A percentile compares a stretch with the other conserved stretches of the same genome.
Conservation (phyloP, 1,140 invertebrate species). For the Atta texana region DNA sequence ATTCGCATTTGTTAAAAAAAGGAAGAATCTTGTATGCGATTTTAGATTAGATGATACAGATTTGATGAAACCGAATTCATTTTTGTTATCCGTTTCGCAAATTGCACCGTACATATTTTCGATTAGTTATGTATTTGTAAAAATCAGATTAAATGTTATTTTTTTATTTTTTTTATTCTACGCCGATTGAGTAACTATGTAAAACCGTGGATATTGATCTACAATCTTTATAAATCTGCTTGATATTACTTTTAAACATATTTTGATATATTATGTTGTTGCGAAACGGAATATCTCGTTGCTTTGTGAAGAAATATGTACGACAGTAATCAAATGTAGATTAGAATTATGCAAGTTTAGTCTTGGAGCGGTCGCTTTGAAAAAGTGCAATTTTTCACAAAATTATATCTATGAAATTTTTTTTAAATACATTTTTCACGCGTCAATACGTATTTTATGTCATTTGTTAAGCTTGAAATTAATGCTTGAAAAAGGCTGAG, state of each 20-base stretch:
- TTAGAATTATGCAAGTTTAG: slow-evolving; percentile 52
- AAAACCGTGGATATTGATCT: background rate
- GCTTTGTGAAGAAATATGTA: slow-evolving; percentile 22
- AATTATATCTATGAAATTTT: slow-evolving; percentile 16
- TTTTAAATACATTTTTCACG: slow-evolving; percentile 12
- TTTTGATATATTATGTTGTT: slow-evolving; percentile 23
- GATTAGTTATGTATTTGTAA: background rate
- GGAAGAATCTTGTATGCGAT: slow-evolving; percentile 19
- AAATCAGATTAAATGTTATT: background rate
- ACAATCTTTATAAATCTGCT: slow-evolving; percentile 14
- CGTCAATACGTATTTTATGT: background rate
- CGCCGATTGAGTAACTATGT: background rate
- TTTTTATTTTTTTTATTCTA: slow-evolving; percentile 2
- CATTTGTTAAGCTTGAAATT: background rate
- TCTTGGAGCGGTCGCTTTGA: slow-evolving; percentile 14
- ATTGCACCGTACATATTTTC: slow-evolving; percentile 14
- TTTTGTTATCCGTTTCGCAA: slow-evolving; percentile 61
- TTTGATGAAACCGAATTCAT: slow-evolving; percentile 25
- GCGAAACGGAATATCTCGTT: slow-evolving; percentile 52
- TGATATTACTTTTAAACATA: slow-evolving; percentile 1
- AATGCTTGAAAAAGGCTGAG: background rate
- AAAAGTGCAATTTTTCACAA: slow-evolving; percentile 13
- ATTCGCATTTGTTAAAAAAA: slow-evolving; percentile 40
- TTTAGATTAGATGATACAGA: slow-evolving; percentile 24
- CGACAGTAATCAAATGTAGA: slow-evolving; percentile 57